Conservation (phyloP, 2,888 invertebrate species). For the Luperina testacea region DNA sequence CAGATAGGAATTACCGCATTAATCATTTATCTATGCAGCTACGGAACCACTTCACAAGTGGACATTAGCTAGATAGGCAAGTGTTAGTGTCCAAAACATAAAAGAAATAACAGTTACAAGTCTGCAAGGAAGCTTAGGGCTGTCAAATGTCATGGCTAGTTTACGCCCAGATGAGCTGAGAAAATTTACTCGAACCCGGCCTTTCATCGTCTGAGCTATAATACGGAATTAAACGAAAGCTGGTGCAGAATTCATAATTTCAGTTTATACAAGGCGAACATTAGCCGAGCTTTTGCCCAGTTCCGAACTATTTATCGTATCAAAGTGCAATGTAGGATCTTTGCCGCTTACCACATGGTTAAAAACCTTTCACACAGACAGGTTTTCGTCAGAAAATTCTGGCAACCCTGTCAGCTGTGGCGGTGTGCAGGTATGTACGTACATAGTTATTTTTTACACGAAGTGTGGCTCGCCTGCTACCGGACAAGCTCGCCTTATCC, state of each 20-base stretch:
- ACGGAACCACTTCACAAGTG: conserved; percentile 57
- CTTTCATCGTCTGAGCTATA: conserved; percentile 7
- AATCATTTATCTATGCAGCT: conserved; percentile 59
- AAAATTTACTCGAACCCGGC: conserved; percentile 11
- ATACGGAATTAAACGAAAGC: conserved; percentile 13
- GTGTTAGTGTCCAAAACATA: conserved; percentile 62
- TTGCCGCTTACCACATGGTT: conserved; percentile 33
- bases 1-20: conserved; percentile 54
- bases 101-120: conserved; percentile 69
- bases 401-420: conserved; percentile 54
- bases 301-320: conserved; percentile 17
- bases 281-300: conserved; percentile 22
- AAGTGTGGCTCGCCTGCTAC: conserved; percentile 76
- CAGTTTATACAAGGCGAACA: conserved; percentile 18
- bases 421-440: conserved; percentile 55
- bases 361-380: conserved; percentile 1
- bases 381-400: conserved; percentile 17
- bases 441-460: conserved; percentile 76
- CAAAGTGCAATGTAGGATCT: conserved; percentile 6
- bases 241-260: conserved; percentile 32
- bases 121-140: conserved; percentile 49
- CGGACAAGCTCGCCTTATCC: conserved; percentile 83
- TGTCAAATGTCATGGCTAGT: conserved; percentile 29
- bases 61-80: conserved; percentile 54
- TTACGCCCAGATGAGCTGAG: conserved; percentile 1